Conservation (phyloP, 2,888 invertebrate genomes). For the Acanthosepion esculentum region DNA sequence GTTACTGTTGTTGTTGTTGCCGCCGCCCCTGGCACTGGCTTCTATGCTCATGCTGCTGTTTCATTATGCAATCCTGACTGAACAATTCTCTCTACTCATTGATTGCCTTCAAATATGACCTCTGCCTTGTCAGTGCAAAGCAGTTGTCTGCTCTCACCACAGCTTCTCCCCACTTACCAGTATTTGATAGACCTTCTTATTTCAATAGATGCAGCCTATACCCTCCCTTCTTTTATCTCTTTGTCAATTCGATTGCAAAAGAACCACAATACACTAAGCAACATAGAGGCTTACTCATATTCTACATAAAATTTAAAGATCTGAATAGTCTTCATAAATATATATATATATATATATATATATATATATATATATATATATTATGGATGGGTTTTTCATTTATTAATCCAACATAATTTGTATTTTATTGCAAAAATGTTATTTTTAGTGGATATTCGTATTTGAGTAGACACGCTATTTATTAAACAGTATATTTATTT, state of each 20-base stretch:
- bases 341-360: not conserved
- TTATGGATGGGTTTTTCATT: not conserved
- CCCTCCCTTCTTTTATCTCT: not conserved
- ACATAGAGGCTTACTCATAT: constrained; percentile 11
- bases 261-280: not conserved
- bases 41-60: not conserved
- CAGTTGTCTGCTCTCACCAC: not conserved
- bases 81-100: not conserved
- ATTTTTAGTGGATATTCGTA: no score
- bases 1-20: not conserved
- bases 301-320: not conserved
- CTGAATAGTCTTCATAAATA: not conserved
- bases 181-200: not conserved
- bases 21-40: not conserved
- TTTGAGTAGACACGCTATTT: no score
- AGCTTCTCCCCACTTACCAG: not conserved
- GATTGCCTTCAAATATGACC: constrained; percentile 18
- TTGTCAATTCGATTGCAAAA: not conserved
- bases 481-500: no score
- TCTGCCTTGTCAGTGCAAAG: constrained; percentile 22
- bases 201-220: not conserved
- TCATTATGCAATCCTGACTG: constrained; percentile 6
- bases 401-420: no score
- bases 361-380: not conserved
- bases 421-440: no score